These are phyloP conservation scores for Kryptolebias ocellatus DNA, from an alignment of 2,797 vertebrate species.

Conservation along the genomic window DNA sequence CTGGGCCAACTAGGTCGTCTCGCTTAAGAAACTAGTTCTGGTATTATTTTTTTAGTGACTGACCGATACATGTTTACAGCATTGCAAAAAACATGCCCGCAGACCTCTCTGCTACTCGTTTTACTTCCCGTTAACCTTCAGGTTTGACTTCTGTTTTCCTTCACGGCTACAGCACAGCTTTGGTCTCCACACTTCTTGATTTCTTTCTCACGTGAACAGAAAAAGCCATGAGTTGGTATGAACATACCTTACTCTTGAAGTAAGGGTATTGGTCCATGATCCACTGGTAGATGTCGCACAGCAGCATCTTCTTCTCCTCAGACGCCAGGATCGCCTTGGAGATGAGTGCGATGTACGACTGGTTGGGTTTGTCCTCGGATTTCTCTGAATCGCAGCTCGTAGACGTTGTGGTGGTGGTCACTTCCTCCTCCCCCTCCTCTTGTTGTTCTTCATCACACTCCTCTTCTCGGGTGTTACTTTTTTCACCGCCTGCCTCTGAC, in stretches of 20 bases:
- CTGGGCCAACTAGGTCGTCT: slow-evolving; percentile 59
- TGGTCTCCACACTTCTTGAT: neutral
- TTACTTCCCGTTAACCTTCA: too few relatives aligned
- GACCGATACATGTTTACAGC: neutral
- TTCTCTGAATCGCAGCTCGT: slow-evolving; percentile 38
- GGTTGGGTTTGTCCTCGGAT: slow-evolving; percentile 80
- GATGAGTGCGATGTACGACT: slow-evolving; percentile 88
- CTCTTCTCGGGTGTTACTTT: slow-evolving; percentile 54
- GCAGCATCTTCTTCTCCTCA: slow-evolving; percentile 84
- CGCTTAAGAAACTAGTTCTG: slow-evolving; percentile 47
- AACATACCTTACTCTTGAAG: slow-evolving; percentile 87
- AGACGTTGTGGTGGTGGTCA: slow-evolving; percentile 54
- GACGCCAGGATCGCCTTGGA: slow-evolving; percentile 87
- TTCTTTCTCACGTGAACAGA: neutral
- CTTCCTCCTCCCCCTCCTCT: slow-evolving; percentile 56
- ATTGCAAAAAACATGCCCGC: neutral
- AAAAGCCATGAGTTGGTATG: neutral
- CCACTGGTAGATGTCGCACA: slow-evolving; percentile 90
- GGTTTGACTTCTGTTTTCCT: slow-evolving; percentile 9
- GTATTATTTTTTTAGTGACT: slow-evolving; percentile 6
- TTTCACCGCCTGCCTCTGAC: slow-evolving; percentile 40
- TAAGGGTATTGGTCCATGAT: slow-evolving; percentile 89
- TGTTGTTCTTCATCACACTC: slow-evolving; percentile 50
- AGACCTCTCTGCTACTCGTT: neutral
- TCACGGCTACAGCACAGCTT: neutral